A percentile compares a stretch with the other conserved stretches of the same genome.
Evolutionary conservation across 64 coral and sea anemone species (phyloP).

Genomic region (Actinia equina): DNA sequence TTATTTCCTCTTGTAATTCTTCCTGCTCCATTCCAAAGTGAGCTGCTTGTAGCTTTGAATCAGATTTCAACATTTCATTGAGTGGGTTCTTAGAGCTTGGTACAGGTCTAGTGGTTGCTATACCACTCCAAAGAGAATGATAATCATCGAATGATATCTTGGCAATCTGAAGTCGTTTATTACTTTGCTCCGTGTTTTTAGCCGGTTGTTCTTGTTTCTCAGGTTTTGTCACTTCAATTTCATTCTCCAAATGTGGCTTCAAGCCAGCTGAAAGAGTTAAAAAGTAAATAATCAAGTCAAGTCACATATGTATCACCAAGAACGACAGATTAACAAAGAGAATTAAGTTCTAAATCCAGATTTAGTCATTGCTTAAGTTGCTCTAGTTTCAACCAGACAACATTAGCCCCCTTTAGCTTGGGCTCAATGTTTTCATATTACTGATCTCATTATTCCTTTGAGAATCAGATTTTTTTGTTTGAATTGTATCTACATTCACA

Average conservation of each 20-base stretch:
- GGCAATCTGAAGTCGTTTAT: slow-evolving; percentile 19
- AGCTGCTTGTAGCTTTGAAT: slow-evolving; percentile 71
- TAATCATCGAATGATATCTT: slow-evolving; percentile 96
- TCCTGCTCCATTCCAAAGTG: slow-evolving; percentile 81
- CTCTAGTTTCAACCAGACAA: not conserved
- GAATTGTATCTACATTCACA: too few relatives aligned
- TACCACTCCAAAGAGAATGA: slow-evolving; percentile 86
- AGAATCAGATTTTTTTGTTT: too few relatives aligned
- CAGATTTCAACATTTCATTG: slow-evolving; percentile 55
- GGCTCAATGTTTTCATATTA: too few relatives aligned
- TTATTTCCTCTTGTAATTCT: slow-evolving; percentile 80
- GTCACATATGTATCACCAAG: too few relatives aligned
- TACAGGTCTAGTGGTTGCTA: slow-evolving; percentile 82
- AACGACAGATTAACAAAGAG: too few relatives aligned
- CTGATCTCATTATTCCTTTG: too few relatives aligned
- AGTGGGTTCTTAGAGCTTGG: slow-evolving; percentile 49
- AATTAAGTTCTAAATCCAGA: too few relatives aligned
- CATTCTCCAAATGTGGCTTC: slow-evolving; percentile 42
- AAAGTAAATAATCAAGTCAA: not conserved
- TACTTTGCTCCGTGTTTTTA: slow-evolving; percentile 37
- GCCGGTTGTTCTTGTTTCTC: not conserved
- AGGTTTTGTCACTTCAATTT: slow-evolving; percentile 42
- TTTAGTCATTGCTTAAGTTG: too few relatives aligned
- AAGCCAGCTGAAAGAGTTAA: slow-evolving; percentile 50
- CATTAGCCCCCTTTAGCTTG: not conserved